phyloP scores from a whole-genome alignment of 2,888 invertebrate genomes.

The Mantis religiosa region DNA sequence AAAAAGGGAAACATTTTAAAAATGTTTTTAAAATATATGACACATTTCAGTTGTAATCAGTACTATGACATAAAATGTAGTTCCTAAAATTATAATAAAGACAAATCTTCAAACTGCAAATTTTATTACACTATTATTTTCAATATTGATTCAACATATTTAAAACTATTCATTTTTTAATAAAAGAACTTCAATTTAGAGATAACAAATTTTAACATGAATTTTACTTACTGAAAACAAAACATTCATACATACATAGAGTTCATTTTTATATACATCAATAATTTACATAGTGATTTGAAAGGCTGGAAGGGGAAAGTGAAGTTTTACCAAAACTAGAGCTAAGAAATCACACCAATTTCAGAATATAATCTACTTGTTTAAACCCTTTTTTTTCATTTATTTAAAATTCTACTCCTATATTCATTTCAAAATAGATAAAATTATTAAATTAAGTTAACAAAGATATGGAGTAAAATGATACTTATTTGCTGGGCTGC shows the following conservation, averaged over 20 bases:
- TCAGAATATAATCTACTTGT: not conserved
- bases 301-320: not conserved
- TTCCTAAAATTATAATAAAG: not conserved
- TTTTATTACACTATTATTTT: not conserved
- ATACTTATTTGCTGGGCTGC: not conserved
- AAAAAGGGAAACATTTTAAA: not conserved
- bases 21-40: not conserved
- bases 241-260: not conserved
- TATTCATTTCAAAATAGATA: not conserved
- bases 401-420: not conserved
- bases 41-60: not conserved
- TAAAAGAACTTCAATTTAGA: not conserved
- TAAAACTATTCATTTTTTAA: not conserved
- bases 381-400: not conserved
- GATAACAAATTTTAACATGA: not conserved
- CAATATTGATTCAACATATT: not conserved
- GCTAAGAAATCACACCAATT: not conserved
- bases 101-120: not conserved
- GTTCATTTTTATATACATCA: not conserved
- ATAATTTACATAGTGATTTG: not conserved
- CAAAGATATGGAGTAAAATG: not conserved
- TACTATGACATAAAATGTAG: not conserved
- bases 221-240: not conserved
- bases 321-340: not conserved
- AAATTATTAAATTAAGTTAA: not conserved